A percentile compares a stretch with the other conserved stretches of the same genome.
These are phyloP conservation scores for Proterorhinus semilunaris DNA, from an alignment of 2,113 vertebrate species.

Conservation along the genomic window DNA sequence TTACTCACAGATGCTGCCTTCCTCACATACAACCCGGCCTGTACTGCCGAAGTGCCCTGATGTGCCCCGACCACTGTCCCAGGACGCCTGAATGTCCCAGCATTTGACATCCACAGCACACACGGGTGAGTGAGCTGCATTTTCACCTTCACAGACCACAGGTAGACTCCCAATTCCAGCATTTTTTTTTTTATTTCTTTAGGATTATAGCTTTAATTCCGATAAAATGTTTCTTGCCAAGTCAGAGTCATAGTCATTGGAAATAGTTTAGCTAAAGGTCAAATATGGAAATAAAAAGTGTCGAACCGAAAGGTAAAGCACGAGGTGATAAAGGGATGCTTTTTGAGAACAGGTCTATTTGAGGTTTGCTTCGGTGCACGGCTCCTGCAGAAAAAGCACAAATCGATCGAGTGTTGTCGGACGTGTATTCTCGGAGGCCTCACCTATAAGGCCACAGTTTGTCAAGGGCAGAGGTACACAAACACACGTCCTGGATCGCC, in stretches of 20 bases:
- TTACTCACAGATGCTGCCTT: not conserved
- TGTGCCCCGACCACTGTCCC: constrained; percentile 25
- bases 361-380: constrained; percentile 36
- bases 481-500: constrained; percentile 6
- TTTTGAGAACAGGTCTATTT: constrained; percentile 29
- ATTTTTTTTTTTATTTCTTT: not conserved
- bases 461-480: constrained; percentile 46
- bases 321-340: constrained; percentile 18
- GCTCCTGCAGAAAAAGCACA: constrained; percentile 18
- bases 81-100: constrained; percentile 23
- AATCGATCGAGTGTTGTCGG: constrained; percentile 48
- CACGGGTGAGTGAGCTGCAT: constrained; percentile 35
- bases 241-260: not conserved
- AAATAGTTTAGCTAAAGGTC: not conserved
- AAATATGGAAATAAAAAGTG: constrained; percentile 3
- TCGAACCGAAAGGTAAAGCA: constrained; percentile 19
- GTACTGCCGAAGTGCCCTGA: not conserved
- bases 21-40: not conserved
- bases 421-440: constrained; percentile 31
- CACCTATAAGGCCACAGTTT: constrained; percentile 24
- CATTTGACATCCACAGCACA: constrained; percentile 47
- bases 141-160: constrained; percentile 15
- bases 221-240: constrained; percentile 5
- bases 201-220: constrained; percentile 9
- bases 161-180: constrained; percentile 11